These are phyloP conservation scores for Poecilia velifera DNA, from an alignment of 2,797 vertebrate genomes.

Conservation along the genomic window DNA sequence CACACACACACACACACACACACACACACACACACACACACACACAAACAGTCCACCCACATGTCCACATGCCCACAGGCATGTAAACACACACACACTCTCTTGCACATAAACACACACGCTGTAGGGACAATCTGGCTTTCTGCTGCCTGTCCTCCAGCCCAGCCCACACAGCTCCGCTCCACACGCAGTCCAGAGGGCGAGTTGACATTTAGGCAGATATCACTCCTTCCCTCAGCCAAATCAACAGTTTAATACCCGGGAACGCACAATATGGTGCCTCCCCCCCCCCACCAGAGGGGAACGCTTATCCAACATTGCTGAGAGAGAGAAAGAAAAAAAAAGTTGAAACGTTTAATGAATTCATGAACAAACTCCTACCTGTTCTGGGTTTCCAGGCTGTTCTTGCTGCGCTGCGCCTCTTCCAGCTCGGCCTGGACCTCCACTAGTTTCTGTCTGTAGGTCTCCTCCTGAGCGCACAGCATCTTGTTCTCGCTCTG, in stretches of 20 bases:
- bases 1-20: slow-evolving; percentile 42
- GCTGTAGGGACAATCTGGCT: slow-evolving; percentile 78
- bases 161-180: slow-evolving; percentile 73
- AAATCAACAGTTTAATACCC: slow-evolving; percentile 61
- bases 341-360: not conserved
- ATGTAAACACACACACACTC: slow-evolving; percentile 60
- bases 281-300: slow-evolving; percentile 13
- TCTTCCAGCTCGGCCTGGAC: slow-evolving; percentile 86
- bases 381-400: slow-evolving; percentile 88
- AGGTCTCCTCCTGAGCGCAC: slow-evolving; percentile 86
- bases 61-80: slow-evolving; percentile 71
- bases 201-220: slow-evolving; percentile 79
- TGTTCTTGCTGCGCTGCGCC: slow-evolving; percentile 84
- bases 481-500: slow-evolving; percentile 91
- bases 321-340: not conserved
- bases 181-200: slow-evolving; percentile 76
- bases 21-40: slow-evolving; percentile 38
- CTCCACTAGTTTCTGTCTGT: slow-evolving; percentile 80
- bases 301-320: slow-evolving; percentile 26
- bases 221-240: slow-evolving; percentile 68
- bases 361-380: slow-evolving; percentile 32
- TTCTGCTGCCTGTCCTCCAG: slow-evolving; percentile 73
- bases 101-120: slow-evolving; percentile 38
- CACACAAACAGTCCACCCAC: slow-evolving; percentile 64
- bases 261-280: slow-evolving; percentile 68